phyloP scores from a whole-genome alignment of 2,113 vertebrate genomes.

The Psilopsiagon aymara region DNA sequence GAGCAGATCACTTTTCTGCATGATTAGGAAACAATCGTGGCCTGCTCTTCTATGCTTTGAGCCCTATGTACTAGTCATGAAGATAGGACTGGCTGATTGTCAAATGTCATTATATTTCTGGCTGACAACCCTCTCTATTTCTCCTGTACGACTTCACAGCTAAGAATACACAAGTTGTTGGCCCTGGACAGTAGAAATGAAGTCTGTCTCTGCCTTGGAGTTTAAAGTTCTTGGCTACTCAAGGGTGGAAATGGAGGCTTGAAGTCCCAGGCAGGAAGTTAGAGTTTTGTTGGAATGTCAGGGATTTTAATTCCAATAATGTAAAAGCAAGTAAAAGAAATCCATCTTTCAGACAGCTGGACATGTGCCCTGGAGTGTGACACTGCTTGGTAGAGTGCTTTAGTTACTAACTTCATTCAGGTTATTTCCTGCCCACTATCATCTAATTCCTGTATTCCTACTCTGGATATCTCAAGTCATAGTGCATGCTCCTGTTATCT shows the following conservation, averaged over 20 bases:
- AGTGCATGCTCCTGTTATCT: not conserved
- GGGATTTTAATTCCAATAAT: not conserved
- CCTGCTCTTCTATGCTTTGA: not conserved
- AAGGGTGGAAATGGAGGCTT: not conserved
- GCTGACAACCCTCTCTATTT: not conserved
- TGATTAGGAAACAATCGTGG: not conserved
- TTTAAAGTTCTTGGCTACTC: not conserved
- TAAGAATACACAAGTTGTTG: not conserved
- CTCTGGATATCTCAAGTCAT: not conserved
- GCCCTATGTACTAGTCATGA: accelerated
- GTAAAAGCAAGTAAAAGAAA: not conserved
- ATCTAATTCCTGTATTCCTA: not conserved
- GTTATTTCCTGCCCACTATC: not conserved
- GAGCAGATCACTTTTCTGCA: not conserved
- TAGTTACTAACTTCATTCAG: not conserved
- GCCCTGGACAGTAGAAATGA: not conserved
- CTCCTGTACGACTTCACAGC: accelerated
- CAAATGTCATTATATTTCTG: accelerated
- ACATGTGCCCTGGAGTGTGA: not conserved
- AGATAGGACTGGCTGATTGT: not conserved
- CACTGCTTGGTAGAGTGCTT: not conserved
- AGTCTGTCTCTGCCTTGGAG: not conserved
- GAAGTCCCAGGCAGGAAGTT: not conserved
- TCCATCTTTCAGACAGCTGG: not conserved
- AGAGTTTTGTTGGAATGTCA: not conserved